Percentiles rank a stretch among this genome's conserved stretches.
phyloP scores from a whole-genome alignment of 2,888 invertebrate species.

The Orthosia gothica region DNA sequence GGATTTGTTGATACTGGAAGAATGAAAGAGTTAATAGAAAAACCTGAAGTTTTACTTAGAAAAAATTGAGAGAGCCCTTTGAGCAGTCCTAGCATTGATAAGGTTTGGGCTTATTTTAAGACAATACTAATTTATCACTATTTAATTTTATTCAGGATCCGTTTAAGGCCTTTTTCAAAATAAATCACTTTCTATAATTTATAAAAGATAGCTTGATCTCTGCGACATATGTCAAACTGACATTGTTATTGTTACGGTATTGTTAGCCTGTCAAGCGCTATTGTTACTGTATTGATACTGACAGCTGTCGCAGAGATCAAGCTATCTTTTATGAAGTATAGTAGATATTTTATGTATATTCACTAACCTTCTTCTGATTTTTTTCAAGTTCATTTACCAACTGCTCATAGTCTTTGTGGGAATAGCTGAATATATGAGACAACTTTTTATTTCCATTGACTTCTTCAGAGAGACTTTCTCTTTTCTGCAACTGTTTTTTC shows the following conservation, averaged over 20 bases:
- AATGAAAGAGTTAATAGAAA: conserved; percentile 23
- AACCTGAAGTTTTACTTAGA: neutral
- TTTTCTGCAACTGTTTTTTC: conserved; percentile 88
- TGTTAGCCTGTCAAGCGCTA: too few species aligned
- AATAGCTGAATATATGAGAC: conserved; percentile 68
- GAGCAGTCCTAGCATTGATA: neutral
- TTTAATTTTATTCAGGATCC: too few species aligned
- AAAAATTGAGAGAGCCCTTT: neutral
- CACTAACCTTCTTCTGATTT: conserved; percentile 92
- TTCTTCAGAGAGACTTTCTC: conserved; percentile 70
- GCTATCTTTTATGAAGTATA: too few species aligned
- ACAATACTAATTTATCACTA: too few species aligned
- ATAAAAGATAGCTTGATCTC: too few species aligned
- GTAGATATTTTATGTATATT: too few species aligned
- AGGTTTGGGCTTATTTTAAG: neutral
- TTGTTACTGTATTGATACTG: too few species aligned
- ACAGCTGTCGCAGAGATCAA: too few species aligned
- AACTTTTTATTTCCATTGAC: conserved; percentile 67
- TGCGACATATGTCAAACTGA: too few species aligned
- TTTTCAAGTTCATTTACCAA: conserved; percentile 93
- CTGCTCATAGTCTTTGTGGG: conserved; percentile 92
- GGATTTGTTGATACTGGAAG: conserved; percentile 93
- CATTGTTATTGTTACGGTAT: too few species aligned
- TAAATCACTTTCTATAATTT: too few species aligned
- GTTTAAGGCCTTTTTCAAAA: too few species aligned